Evolutionary conservation across 2,113 vertebrate species (phyloP).

Genomic region (Tichodroma muraria): DNA sequence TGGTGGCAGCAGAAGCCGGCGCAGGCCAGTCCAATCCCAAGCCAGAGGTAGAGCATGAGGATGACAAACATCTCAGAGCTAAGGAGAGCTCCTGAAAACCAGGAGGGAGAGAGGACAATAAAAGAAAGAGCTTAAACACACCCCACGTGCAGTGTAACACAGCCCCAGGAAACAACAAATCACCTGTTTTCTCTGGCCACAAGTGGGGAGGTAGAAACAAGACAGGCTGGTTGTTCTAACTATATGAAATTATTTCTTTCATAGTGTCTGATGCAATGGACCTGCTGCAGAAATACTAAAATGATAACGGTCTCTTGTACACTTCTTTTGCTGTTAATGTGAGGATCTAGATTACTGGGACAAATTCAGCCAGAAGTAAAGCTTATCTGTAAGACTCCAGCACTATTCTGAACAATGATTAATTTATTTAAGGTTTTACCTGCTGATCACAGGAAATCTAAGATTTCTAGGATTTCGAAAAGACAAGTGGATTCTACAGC

Average conservation of each 20-base stretch:
- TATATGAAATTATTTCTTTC: not conserved
- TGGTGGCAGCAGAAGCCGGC: slow-evolving; percentile 97
- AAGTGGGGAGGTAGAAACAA: not conserved
- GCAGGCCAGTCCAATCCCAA: slow-evolving; percentile 91
- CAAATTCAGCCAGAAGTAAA: not conserved
- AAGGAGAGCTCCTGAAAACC: slow-evolving; percentile 81
- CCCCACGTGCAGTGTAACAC: not conserved
- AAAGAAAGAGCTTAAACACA: slow-evolving; percentile 6
- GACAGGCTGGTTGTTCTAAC: not conserved
- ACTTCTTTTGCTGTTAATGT: not conserved
- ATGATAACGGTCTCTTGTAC: not conserved
- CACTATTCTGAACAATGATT: not conserved
- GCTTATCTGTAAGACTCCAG: not conserved
- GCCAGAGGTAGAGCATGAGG: slow-evolving; percentile 98
- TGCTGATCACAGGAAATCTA: not conserved
- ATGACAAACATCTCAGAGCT: slow-evolving; percentile 94
- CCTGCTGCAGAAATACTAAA: not conserved
- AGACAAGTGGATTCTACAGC: not conserved
- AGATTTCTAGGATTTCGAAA: not conserved
- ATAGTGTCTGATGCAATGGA: not conserved
- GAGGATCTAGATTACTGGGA: not conserved
- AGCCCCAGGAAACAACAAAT: not conserved
- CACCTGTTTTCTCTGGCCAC: not conserved
- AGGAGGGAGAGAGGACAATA: not conserved
- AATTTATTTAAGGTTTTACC: not conserved